phyloP scores from a whole-genome alignment of 2,797 vertebrate species.

The Staurois parvus region DNA sequence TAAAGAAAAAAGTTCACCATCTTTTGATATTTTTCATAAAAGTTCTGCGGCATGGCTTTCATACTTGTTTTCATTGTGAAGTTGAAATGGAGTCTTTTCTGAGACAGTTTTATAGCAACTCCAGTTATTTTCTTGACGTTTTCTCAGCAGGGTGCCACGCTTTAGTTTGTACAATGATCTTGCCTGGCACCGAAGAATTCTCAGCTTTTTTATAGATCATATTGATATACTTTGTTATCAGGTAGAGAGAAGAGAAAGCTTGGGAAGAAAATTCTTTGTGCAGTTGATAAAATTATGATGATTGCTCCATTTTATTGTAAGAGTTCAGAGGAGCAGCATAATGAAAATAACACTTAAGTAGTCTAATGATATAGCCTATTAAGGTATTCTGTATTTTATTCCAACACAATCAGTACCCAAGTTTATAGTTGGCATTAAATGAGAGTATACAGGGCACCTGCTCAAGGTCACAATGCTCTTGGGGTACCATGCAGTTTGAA shows the following conservation, averaged over 20 bases:
- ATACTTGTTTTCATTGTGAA: constrained; percentile 43
- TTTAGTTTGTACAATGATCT: constrained; percentile 26
- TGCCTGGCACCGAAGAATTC: constrained; percentile 29
- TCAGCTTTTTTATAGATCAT: constrained; percentile 34
- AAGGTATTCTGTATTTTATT: not conserved
- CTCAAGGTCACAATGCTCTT: no score
- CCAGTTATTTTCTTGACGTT: constrained; percentile 54
- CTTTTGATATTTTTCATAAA: constrained; percentile 21
- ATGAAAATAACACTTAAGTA: not conserved
- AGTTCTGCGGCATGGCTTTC: constrained; percentile 22
- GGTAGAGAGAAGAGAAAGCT: constrained; percentile 26
- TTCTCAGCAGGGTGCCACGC: constrained; percentile 44
- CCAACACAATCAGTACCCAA: not conserved
- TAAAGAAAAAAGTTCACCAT: constrained; percentile 22
- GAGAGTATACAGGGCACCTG: no score
- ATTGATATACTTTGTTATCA: constrained; percentile 42
- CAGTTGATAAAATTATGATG: constrained; percentile 12
- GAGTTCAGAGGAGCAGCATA: not conserved
- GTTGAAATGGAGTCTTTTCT: constrained; percentile 39
- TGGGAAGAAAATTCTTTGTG: not conserved
- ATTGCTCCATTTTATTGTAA: constrained; percentile 1
- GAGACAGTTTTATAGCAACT: constrained; percentile 31
- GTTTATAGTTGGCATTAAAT: no score
- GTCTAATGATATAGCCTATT: not conserved
- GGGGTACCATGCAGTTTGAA: no score